These are phyloP conservation scores for Meiosimyza decipiens DNA, from an alignment of 2,888 invertebrate genomes.

Conservation along the genomic window DNA sequence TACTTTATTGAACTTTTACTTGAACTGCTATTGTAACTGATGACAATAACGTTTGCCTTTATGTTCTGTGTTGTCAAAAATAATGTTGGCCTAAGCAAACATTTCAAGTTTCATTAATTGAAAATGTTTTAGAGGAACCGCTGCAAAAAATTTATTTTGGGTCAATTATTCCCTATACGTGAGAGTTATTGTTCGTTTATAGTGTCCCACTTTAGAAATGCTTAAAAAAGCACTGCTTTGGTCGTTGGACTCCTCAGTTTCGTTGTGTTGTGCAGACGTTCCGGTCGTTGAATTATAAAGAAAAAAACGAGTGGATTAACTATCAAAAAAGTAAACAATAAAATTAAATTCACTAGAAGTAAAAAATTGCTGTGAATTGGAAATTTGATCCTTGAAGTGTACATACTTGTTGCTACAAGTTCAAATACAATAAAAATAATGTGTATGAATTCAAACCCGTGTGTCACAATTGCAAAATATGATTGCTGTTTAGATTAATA, in stretches of 20 bases:
- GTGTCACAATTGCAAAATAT: neutral
- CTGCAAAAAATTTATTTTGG: conserved; percentile 54
- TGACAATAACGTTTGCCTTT: neutral
- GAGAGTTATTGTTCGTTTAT: too few species aligned
- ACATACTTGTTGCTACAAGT: too few species aligned
- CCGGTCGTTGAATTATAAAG: conserved; percentile 37
- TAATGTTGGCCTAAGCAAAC: conserved; percentile 20
- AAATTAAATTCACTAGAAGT: neutral
- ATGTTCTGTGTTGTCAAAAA: conserved; percentile 20
- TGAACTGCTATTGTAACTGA: too few species aligned
- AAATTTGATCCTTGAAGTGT: conserved; percentile 39
- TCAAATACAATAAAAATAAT: too few species aligned
- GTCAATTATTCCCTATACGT: conserved; percentile 45
- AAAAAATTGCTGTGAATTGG: conserved; percentile 32
- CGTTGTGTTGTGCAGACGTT: conserved; percentile 44
- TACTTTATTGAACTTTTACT: too few species aligned
- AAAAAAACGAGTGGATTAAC: conserved; percentile 14
- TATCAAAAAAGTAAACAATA: conserved; percentile 14
- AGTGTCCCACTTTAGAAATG: conserved; percentile 49
- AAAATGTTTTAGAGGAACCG: conserved; percentile 32
- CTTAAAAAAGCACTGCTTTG: conserved; percentile 54
- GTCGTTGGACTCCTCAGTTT: conserved; percentile 53
- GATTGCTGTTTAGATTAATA: neutral
- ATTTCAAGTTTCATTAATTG: conserved; percentile 19
- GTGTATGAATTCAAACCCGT: neutral